Base-by-base conservation (phyloP, 2,113 vertebrate species). In the Cyprinus carpio region DNA sequence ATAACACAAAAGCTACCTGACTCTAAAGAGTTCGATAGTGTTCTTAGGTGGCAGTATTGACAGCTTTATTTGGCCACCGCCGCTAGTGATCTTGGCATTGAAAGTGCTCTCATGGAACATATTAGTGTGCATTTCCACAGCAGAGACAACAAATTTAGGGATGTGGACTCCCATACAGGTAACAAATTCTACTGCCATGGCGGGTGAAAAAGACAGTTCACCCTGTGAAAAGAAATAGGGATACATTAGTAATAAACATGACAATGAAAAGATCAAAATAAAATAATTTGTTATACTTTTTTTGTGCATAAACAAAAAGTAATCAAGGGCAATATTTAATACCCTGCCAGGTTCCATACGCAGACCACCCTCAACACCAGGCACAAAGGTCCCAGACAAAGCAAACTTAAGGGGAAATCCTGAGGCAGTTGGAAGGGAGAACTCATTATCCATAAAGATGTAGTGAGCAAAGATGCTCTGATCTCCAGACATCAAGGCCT, bases 391-490 rank as follows among this genome's bases (percentile, higher is more conserved):
- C 86, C 97, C 97, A 87, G 96, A 95, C 13, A 96, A 83, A 7
- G 96, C 95, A 77, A 98, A 93, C 40, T 95, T 96, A 16, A 99
- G 91, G 15, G 96, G 98, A 20, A 98, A 87, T 56, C 98, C 98
- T 71, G 95, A 93, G 31, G 94, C 92, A 0, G 97, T 98, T 79
- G 97, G 96, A 4, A 99, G 92, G 65, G 94, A 93, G 86, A 99
- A 96, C 75, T 93, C 92, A 43, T 96, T 97, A 90, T 99, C 98
- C 96, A 98, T 96, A 92, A 99, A 99, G 87, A 99, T 95, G 87
- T 99, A 99, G 88, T 99, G 97, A 84, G 94, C 91, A 82, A 96
- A 98, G 1, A 97, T 75, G 87, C 97, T 95, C 34, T 85, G 95
- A 79, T 95, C 93, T 49, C 94, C 95, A 65, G 93, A 93, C 15